Evolutionary conservation across 92 coral and sea anemone species (phyloP), one percentile per base, ranked within the genome.

Genomic region (Scolanthus callimorphus): DNA sequence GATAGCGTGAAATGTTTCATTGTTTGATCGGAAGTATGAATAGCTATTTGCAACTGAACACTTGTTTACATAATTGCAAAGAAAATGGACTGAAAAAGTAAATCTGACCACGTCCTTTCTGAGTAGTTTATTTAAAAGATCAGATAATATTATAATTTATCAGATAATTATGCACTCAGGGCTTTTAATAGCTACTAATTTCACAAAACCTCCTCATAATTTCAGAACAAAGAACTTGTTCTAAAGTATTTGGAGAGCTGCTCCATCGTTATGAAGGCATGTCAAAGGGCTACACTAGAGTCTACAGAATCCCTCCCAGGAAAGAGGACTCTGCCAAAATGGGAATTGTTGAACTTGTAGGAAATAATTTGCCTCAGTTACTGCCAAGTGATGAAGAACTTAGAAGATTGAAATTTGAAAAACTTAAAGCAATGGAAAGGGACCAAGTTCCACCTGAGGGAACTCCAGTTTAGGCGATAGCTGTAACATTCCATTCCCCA

Each of bases 381-480:
- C 55, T 94, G 41, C 95, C 97, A 1, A 63, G 77, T 51, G 87
- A 82, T 22, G 83, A 83, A 17, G 90, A 88, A 74, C 81, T 88
- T 3, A 73, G 84, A 60, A 69, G 51, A 17, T 62, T 84, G 37
- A 74, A 76, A 73, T 82, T 74, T 66, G 77, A 94, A 47, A 78
- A 84, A 57, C 59, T 88, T 27, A 76, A 48, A 57, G 79, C 83
- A 51, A 60, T 63, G 68, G 63, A 50, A 15, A 67, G 71, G 39
- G 58, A 53, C 54, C 63, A 69, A 60, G 84, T 94, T 21, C 97
- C 99, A 17, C 48, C 63, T 31, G 81, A 81, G 21, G 99, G 99
- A 26, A 94, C 99, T 49, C 90, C 90, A 26, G 97, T 94, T n/a
- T 94, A 66, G n/a, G n/a, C n/a, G n/a, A n/a, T n/a, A n/a, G n/a